Evolutionary conservation across 2,797 vertebrate species (phyloP).

Genomic region (Odontamblyopus lacepedii): DNA sequence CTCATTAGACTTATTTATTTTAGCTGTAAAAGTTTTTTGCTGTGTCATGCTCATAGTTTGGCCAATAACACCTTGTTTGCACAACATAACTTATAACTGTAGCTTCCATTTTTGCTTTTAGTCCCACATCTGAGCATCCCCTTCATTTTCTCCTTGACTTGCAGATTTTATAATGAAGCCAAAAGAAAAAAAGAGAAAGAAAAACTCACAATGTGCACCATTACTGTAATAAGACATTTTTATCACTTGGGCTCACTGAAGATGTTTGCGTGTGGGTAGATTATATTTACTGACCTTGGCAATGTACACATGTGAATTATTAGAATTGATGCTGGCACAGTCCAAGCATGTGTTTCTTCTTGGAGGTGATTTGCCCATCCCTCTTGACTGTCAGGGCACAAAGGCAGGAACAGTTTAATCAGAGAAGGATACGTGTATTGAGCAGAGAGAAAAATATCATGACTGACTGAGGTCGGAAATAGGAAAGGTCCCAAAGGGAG

Average conservation of each 20-base stretch:
- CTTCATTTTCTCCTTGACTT: constrained; percentile 56
- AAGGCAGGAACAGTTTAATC: constrained; percentile 5
- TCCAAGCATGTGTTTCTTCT: constrained; percentile 15
- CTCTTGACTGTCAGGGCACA: constrained; percentile 12
- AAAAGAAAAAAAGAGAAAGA: constrained; percentile 29
- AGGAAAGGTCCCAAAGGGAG: constrained; percentile 4
- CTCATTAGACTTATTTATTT: not conserved
- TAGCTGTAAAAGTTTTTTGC: constrained; percentile 10
- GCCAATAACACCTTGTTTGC: constrained; percentile 26
- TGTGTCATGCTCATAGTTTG: constrained; percentile 14
- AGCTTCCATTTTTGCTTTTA: constrained; percentile 30
- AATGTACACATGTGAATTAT: constrained; percentile 29
- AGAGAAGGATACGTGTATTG: constrained; percentile 9
- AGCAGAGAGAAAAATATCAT: constrained; percentile 4
- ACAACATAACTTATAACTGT: constrained; percentile 24
- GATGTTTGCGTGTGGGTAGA: constrained; percentile 12
- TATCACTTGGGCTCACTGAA: constrained; percentile 26
- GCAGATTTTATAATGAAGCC: constrained; percentile 44
- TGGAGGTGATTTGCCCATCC: constrained; percentile 14
- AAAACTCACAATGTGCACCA: constrained; percentile 38
- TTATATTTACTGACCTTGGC: constrained; percentile 56
- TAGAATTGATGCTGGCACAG: constrained; percentile 39
- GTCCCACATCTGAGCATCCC: constrained; percentile 30
- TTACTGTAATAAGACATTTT: constrained; percentile 48
- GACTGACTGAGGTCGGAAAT: constrained; percentile 14